These are phyloP conservation scores for Tribolium castaneum DNA, from an alignment of 1,140 invertebrate species.

Conservation along the genomic window DNA sequence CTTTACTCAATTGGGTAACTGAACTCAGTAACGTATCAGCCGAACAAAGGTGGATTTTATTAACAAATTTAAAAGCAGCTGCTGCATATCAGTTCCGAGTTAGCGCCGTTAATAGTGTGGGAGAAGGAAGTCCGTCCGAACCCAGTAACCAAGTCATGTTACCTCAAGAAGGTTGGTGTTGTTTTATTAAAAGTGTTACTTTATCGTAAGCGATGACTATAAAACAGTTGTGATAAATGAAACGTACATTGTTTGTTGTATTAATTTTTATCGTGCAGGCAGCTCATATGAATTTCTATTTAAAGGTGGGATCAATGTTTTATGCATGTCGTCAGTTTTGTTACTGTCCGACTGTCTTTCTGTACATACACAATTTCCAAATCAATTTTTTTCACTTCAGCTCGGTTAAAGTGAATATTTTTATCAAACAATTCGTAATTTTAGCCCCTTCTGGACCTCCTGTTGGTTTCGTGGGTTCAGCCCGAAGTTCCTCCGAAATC, in stretches of 20 bases:
- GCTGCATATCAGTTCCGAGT: slow-evolving; percentile 96
- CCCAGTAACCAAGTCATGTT: slow-evolving; percentile 88
- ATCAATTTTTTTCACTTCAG: too few species aligned
- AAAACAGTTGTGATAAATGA: neutral
- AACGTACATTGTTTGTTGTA: slow-evolving; percentile 47
- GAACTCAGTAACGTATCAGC: slow-evolving; percentile 88
- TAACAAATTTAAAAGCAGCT: slow-evolving; percentile 91
- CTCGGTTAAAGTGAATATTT: too few species aligned
- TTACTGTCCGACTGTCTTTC: slow-evolving; percentile 7
- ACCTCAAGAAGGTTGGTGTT: slow-evolving; percentile 89
- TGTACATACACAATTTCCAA: slow-evolving; percentile 7
- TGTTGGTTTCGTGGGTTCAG: slow-evolving; percentile 89
- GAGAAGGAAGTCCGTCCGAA: slow-evolving; percentile 90
- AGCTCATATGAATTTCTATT: slow-evolving; percentile 59
- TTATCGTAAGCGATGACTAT: neutral
- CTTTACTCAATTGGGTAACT: slow-evolving; percentile 88
- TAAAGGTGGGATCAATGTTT: slow-evolving; percentile 58
- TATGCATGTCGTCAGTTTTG: slow-evolving; percentile 27
- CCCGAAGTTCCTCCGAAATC: slow-evolving; percentile 92
- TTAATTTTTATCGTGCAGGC: slow-evolving; percentile 58
- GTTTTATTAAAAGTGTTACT: slow-evolving; percentile 19
- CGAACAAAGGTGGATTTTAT: slow-evolving; percentile 79
- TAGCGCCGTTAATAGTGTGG: slow-evolving; percentile 94
- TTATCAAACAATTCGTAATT: slow-evolving; percentile 33
- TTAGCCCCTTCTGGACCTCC: slow-evolving; percentile 90